phyloP scores from a whole-genome alignment of 2,797 vertebrate species.

The Pygocentrus nattereri region DNA sequence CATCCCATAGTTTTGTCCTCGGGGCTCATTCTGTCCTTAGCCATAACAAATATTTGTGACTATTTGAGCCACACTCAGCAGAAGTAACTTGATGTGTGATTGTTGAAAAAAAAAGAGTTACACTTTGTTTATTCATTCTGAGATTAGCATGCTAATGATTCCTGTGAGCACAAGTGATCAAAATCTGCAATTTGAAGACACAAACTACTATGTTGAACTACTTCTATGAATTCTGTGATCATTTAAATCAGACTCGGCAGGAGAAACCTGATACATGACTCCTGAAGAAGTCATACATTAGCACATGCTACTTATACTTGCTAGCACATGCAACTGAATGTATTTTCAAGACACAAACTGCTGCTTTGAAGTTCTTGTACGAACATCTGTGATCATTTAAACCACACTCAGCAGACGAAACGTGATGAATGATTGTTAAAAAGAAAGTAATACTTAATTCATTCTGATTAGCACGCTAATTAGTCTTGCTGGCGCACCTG shows the following conservation, averaged over 20 bases:
- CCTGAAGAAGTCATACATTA: too few relatives aligned
- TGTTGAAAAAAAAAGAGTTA: not conserved
- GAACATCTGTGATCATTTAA: constrained; percentile 8
- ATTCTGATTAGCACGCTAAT: not conserved
- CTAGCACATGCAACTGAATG: too few relatives aligned
- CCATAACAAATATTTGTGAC: constrained; percentile 36
- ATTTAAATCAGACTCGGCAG: too few relatives aligned
- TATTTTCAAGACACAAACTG: too few relatives aligned
- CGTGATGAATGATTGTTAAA: too few relatives aligned
- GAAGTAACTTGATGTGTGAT: not conserved
- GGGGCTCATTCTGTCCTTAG: constrained; percentile 24
- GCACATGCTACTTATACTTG: too few relatives aligned
- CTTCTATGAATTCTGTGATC: too few relatives aligned
- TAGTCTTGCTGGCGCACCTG: not conserved
- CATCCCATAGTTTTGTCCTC: constrained; percentile 21
- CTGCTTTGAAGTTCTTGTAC: not conserved
- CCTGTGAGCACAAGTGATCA: too few relatives aligned
- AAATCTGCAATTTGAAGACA: too few relatives aligned
- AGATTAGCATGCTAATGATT: not conserved
- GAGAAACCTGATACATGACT: too few relatives aligned
- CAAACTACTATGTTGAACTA: too few relatives aligned
- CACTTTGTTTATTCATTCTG: too few relatives aligned
- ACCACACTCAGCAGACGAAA: not conserved
- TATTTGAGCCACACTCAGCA: not conserved
- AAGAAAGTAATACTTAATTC: not conserved